A percentile compares a stretch with the other conserved stretches of the same genome.
Evolutionary conservation across 2,113 vertebrate species (phyloP).

Genomic region (Globicephala melas): DNA sequence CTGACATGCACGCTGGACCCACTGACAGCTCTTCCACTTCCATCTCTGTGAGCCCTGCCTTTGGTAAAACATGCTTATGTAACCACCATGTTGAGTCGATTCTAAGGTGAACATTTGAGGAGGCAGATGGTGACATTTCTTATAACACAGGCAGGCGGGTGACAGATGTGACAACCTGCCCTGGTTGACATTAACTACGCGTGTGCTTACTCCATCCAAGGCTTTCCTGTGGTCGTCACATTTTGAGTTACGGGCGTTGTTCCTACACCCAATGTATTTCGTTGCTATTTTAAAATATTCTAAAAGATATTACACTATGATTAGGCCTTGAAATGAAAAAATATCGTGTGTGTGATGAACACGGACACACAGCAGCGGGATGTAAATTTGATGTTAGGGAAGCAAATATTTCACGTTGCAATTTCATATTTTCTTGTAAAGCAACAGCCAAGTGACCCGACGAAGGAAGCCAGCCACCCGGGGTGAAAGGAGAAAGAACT

Average conservation of each 20-base stretch:
- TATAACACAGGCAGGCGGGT: background rate
- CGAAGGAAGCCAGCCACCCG: background rate
- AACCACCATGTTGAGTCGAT: background rate
- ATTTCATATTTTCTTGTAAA: background rate
- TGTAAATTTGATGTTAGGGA: background rate
- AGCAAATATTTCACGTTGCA: background rate
- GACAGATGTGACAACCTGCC: background rate
- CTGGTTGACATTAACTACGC: too few relatives aligned
- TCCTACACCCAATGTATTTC: background rate
- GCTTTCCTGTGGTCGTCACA: background rate
- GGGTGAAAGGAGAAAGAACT: background rate
- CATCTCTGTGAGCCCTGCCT: background rate
- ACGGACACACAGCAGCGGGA: background rate
- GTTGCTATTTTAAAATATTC: background rate
- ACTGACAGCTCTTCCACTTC: background rate
- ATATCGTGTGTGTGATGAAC: too few relatives aligned
- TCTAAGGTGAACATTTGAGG: background rate
- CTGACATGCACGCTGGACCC: too few relatives aligned
- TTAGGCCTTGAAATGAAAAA: background rate
- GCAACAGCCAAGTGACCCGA: background rate
- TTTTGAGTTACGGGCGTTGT: background rate
- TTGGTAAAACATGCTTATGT: fast-evolving
- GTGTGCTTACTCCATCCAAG: background rate
- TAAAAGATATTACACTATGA: background rate
- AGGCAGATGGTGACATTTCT: background rate